Conservation (phyloP, 2,888 invertebrate species). For the Heliconius charithonia region DNA sequence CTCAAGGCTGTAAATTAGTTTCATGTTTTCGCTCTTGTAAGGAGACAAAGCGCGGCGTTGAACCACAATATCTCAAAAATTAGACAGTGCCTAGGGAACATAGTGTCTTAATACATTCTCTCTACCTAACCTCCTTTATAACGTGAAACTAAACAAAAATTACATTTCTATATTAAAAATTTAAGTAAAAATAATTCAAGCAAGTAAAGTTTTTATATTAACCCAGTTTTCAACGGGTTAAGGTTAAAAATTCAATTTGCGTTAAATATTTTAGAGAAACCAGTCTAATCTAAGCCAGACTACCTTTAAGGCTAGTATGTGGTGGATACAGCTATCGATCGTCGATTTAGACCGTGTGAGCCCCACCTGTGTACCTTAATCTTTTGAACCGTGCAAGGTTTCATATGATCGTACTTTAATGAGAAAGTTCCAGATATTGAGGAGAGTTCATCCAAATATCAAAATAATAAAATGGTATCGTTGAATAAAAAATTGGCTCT, state of each 20-base stretch:
- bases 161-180: neutral
- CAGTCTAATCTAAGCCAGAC: conserved; percentile 1
- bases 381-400: conserved; percentile 15
- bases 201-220: conserved; percentile 6
- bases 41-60: too few relatives aligned
- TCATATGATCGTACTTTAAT: conserved; percentile 19
- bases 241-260: conserved; percentile 10
- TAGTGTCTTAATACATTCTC: neutral
- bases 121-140: neutral
- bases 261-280: conserved; percentile 11
- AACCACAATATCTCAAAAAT: too few relatives aligned
- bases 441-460: neutral
- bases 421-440: neutral
- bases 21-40: too few relatives aligned
- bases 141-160: neutral
- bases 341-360: conserved; percentile 10
- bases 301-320: conserved; percentile 9
- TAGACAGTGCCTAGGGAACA: too few relatives aligned
- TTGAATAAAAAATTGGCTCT: neutral
- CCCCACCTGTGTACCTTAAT: conserved; percentile 14
- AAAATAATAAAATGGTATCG: neutral
- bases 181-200: neutral
- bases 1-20: too few relatives aligned
- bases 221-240: neutral
- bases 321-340: conserved; percentile 18